Percentiles rank a stretch among this genome's conserved stretches.
These are phyloP conservation scores for Pelodiscus sinensis DNA, from an alignment of 2,113 vertebrate species.

Conservation along the genomic window DNA sequence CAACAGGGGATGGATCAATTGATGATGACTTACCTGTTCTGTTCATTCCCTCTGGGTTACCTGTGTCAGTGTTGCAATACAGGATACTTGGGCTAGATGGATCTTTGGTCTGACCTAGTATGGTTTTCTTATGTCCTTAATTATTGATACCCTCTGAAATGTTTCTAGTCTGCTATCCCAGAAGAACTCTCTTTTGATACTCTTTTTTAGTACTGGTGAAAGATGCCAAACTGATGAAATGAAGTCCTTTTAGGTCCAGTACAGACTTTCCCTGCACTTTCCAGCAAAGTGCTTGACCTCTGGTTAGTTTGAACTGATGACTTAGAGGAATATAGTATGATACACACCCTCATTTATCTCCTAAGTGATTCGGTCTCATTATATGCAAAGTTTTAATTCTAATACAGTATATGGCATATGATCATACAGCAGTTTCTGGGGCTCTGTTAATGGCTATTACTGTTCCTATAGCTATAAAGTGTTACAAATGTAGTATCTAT, in stretches of 20 bases:
- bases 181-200: background rate
- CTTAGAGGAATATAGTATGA: background rate
- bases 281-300: background rate
- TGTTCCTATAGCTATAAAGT: background rate
- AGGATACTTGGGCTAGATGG: no score
- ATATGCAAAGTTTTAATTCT: background rate
- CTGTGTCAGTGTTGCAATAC: no score
- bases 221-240: background rate
- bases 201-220: background rate
- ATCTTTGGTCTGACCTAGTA: no score
- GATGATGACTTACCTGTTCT: no score
- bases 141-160: background rate
- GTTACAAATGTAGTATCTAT: conserved; percentile 2
- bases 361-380: background rate
- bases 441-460: background rate
- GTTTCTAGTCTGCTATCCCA: background rate
- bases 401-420: background rate
- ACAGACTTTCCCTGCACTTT: background rate
- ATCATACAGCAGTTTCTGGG: background rate
- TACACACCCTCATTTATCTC: background rate
- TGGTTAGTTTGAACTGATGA: background rate
- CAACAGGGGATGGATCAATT: no score
- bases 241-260: background rate
- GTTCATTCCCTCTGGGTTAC: no score
- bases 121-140: no score